A percentile compares a stretch with the other conserved stretches of the same genome.
Evolutionary conservation across 2,888 invertebrate species (phyloP).

Genomic region (Parnassius glacialis): DNA sequence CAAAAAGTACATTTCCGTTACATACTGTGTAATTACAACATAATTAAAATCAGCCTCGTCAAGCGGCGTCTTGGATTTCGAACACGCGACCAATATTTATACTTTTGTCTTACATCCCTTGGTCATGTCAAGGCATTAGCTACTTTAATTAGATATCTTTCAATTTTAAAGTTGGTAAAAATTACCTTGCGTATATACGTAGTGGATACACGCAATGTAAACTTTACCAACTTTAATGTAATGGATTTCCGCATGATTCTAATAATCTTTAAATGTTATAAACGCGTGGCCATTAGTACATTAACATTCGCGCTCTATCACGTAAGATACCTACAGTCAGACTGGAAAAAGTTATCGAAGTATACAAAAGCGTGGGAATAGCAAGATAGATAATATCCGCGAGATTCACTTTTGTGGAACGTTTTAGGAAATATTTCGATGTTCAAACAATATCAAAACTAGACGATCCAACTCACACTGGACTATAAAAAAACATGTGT

Average conservation of each 20-base stretch:
- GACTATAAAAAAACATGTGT: too few relatives aligned
- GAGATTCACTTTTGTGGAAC: constrained; percentile 8
- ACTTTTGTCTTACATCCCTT: constrained; percentile 11
- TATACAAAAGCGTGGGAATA: constrained; percentile 23
- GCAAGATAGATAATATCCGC: constrained; percentile 11
- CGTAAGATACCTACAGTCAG: constrained; percentile 18
- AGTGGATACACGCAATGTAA: too few relatives aligned
- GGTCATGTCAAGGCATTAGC: neutral
- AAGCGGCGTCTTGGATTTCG: constrained; percentile 16
- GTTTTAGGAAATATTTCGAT: neutral
- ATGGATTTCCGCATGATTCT: too few relatives aligned
- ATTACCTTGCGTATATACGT: too few relatives aligned
- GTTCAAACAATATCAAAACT: too few relatives aligned
- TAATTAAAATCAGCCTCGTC: constrained; percentile 14
- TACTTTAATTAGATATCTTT: constrained; percentile 4
- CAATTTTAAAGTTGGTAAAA: constrained; percentile 6
- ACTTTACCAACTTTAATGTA: too few relatives aligned
- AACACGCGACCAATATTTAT: constrained; percentile 19
- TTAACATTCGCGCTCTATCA: constrained; percentile 22
- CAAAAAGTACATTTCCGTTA: neutral
- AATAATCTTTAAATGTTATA: constrained; percentile 12
- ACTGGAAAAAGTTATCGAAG: constrained; percentile 21
- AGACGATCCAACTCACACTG: too few relatives aligned
- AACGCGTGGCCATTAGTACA: constrained; percentile 12
- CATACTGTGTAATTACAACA: constrained; percentile 12